A percentile compares a stretch with the other conserved stretches of the same genome.
Conservation (phyloP, 2,888 invertebrate genomes). For the Brenthis ino region DNA sequence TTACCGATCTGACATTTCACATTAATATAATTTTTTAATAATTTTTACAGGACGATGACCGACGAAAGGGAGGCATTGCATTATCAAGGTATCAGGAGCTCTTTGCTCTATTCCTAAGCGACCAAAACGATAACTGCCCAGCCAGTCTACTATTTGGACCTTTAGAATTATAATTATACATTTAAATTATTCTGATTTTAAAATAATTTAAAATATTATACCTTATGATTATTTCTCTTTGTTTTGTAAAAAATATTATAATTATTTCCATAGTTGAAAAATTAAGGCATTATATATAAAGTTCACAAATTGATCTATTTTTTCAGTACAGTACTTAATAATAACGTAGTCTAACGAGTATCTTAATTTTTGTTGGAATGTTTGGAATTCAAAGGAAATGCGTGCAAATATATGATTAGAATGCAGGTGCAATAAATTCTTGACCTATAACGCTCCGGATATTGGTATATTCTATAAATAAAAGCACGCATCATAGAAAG, state of each 20-base stretch:
- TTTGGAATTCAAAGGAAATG: neutral
- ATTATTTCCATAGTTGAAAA: too few relatives aligned
- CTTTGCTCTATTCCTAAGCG: conserved; percentile 91
- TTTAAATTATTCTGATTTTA: conserved; percentile 18
- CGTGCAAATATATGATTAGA: conserved; percentile 5
- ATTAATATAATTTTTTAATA: neutral
- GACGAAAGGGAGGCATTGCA: conserved; percentile 89
- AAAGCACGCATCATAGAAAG: conserved; percentile 39
- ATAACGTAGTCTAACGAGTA: neutral
- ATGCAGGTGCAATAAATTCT: conserved; percentile 24
- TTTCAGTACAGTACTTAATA: neutral
- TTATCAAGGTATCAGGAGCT: conserved; percentile 91
- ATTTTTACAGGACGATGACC: conserved; percentile 89
- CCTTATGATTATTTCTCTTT: neutral
- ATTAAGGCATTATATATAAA: too few relatives aligned
- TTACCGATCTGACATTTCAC: too few relatives aligned
- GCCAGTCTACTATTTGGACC: conserved; percentile 92
- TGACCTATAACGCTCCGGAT: conserved; percentile 36
- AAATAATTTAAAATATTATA: neutral
- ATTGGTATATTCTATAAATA: conserved; percentile 37
- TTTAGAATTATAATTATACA: conserved; percentile 69
- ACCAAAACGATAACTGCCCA: conserved; percentile 86
- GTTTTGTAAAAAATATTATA: conserved; percentile 1
- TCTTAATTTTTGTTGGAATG: conserved; percentile 1
- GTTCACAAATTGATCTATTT: too few relatives aligned